Base-by-base conservation (phyloP, 1,140 invertebrate genomes). In the Drosophila nannoptera region DNA sequence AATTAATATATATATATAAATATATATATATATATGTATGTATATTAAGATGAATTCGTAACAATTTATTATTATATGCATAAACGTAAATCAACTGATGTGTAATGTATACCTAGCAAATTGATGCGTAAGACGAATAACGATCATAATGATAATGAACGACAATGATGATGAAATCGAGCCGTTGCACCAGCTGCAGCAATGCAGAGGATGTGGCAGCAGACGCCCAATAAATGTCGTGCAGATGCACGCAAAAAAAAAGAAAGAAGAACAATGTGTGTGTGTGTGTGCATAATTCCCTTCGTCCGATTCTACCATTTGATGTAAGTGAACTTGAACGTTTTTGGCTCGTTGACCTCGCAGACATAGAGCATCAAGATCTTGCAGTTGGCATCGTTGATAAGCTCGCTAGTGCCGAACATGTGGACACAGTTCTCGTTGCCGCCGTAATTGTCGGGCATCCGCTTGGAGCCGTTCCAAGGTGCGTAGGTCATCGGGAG, bases 381-480 rank as follows among this genome's bases (percentile, higher is more conserved):
- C 40, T 80, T 84, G 43, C 78, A 83, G 59, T 83, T 84, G 78
- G 78, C 78, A 67, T 83, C 78, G 50, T 83, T 83, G 65, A 83
- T 78, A 46, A 83, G 58, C 14, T 83, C 78, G 6, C 78, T 72
- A 7, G 80, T 75, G 38, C 72, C 72, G 43, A 83, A 83, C 78
- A 88, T 74, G 11, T 88, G 86, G 1, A 88, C 78, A 9, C 86
- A 88, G 33, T 88, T 77, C 62, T 88, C 86, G 42, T 82, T 87
- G 40, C 86, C 75, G 0, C 81, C 86, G 7, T 78, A 87, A 11
- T 88, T 88, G 31, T 88, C 81, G 4, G 86, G 86, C 78, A 83
- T 84, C 35, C 80, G 76, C 7, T 88, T 81, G 29, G 75, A 67
- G 0, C 67, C 65, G 2, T 71, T 78, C 86, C 86, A 88, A 9